A percentile compares a stretch with the other conserved stretches of the same genome.
These are phyloP conservation scores for Petrolisthes manimaculis DNA, from an alignment of 2,888 invertebrate species.

Conservation along the genomic window DNA sequence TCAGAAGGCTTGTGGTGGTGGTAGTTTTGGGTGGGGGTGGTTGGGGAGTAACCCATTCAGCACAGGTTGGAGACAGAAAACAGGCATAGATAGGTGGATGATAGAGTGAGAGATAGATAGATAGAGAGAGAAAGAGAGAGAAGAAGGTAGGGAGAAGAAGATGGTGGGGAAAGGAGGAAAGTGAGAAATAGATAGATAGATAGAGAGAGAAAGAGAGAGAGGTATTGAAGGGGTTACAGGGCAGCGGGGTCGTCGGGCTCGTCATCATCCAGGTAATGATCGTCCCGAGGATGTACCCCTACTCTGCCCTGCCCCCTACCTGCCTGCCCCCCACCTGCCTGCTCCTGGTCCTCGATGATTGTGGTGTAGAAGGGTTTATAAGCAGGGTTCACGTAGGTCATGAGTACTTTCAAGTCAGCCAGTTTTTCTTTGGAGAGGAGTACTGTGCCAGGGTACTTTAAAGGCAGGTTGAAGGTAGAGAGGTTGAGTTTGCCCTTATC, in stretches of 20 bases:
- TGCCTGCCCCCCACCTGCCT: too few relatives aligned
- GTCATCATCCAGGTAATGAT: slow-evolving; percentile 30
- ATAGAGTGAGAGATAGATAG: too few relatives aligned
- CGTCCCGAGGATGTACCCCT: slow-evolving; percentile 28
- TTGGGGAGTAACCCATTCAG: too few relatives aligned
- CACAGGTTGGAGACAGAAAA: too few relatives aligned
- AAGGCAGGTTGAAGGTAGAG: background rate
- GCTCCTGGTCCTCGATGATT: slow-evolving; percentile 1
- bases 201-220: slow-evolving; percentile 23
- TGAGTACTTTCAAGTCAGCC: background rate
- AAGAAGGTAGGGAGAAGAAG: too few relatives aligned
- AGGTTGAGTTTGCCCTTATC: background rate
- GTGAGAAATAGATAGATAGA: too few relatives aligned
- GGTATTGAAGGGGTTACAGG: slow-evolving; percentile 7
- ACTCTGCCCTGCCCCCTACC: slow-evolving; percentile 27
- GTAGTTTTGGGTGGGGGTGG: too few relatives aligned
- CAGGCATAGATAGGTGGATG: too few relatives aligned
- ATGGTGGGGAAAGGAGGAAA: too few relatives aligned
- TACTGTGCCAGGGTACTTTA: background rate
- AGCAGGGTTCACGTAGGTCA: background rate
- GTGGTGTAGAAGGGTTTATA: background rate
- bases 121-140: too few relatives aligned
- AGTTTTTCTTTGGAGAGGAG: background rate
- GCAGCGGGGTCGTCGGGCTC: slow-evolving; percentile 20
- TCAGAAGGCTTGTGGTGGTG: too few relatives aligned